Conservation (phyloP, 2,888 invertebrate species). For the Thecophora atra region DNA sequence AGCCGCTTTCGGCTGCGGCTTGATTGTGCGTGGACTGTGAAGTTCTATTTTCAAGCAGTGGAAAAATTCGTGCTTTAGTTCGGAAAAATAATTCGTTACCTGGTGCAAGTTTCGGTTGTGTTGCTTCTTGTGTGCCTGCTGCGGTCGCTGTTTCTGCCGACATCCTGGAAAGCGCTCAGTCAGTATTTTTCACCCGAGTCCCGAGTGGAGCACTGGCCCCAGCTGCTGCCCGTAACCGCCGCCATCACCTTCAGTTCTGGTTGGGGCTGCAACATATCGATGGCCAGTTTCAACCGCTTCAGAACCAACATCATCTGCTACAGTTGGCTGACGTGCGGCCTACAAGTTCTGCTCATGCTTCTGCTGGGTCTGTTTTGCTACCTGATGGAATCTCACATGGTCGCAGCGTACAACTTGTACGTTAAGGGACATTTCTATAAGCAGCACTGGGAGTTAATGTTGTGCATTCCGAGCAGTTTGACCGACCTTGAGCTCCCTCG, state of each 20-base stretch:
- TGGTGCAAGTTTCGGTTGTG: slow-evolving; percentile 46
- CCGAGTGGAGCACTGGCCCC: slow-evolving; percentile 18
- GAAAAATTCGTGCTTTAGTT: too few species aligned
- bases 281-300: slow-evolving; percentile 84
- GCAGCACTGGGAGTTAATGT: slow-evolving; percentile 50
- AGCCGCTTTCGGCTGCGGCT: too few species aligned
- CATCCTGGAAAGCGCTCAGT: slow-evolving; percentile 45
- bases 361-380: slow-evolving; percentile 73
- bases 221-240: slow-evolving; percentile 46
- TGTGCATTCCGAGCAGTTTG: slow-evolving; percentile 54
- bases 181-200: slow-evolving; percentile 41
- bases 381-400: slow-evolving; percentile 71
- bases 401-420: not conserved
- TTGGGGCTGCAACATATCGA: slow-evolving; percentile 82
- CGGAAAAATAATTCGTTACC: slow-evolving; percentile 52
- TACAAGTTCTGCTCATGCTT: slow-evolving; percentile 52
- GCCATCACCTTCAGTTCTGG: slow-evolving; percentile 86
- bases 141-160: slow-evolving; percentile 55
- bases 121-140: slow-evolving; percentile 50
- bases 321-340: slow-evolving; percentile 55
- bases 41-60: too few species aligned
- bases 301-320: slow-evolving; percentile 72
- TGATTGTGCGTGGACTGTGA: too few species aligned
- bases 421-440: not conserved
- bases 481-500: slow-evolving; percentile 68